phyloP scores from a whole-genome alignment of 2,888 invertebrate genomes.

The Caenorhabditis sulstoni region DNA sequence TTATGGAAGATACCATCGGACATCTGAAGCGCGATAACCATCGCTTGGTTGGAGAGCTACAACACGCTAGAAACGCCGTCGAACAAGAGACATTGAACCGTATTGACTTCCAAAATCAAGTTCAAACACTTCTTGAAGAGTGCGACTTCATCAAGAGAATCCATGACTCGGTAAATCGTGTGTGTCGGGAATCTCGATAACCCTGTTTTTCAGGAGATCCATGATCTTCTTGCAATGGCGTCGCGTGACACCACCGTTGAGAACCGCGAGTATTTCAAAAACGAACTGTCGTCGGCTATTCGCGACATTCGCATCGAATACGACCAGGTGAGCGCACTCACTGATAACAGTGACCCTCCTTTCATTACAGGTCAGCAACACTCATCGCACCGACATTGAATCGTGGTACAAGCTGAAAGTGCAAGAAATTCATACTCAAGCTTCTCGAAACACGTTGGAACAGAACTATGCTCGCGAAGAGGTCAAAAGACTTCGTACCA shows the following conservation, averaged over 20 bases:
- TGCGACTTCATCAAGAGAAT: slow-evolving; percentile 83
- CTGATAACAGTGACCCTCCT: not conserved
- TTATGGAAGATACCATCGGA: slow-evolving; percentile 78
- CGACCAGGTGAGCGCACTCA: slow-evolving; percentile 77
- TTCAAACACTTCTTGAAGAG: slow-evolving; percentile 83
- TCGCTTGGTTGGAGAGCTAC: slow-evolving; percentile 66
- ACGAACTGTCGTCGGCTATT: slow-evolving; percentile 83
- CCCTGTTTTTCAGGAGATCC: slow-evolving; percentile 40
- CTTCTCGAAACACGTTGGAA: slow-evolving; percentile 62
- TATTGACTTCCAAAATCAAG: slow-evolving; percentile 83
- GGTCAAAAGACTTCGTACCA: slow-evolving; percentile 82
- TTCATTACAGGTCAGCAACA: slow-evolving; percentile 80
- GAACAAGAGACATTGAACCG: slow-evolving; percentile 83
- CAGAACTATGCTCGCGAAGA: slow-evolving; percentile 67
- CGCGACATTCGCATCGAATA: slow-evolving; percentile 83
- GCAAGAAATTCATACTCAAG: slow-evolving; percentile 82
- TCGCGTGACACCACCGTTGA: slow-evolving; percentile 83
- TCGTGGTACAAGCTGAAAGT: slow-evolving; percentile 83
- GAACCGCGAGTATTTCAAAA: slow-evolving; percentile 84
- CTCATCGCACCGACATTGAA: slow-evolving; percentile 82
- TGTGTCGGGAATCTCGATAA: no score
- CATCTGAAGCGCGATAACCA: slow-evolving; percentile 81
- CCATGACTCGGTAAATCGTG: slow-evolving; percentile 81
- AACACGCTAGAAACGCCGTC: slow-evolving; percentile 78
- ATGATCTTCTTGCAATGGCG: slow-evolving; percentile 63